Conservation (phyloP, 2,113 vertebrate genomes). For the Pachycephala philippinensis region DNA sequence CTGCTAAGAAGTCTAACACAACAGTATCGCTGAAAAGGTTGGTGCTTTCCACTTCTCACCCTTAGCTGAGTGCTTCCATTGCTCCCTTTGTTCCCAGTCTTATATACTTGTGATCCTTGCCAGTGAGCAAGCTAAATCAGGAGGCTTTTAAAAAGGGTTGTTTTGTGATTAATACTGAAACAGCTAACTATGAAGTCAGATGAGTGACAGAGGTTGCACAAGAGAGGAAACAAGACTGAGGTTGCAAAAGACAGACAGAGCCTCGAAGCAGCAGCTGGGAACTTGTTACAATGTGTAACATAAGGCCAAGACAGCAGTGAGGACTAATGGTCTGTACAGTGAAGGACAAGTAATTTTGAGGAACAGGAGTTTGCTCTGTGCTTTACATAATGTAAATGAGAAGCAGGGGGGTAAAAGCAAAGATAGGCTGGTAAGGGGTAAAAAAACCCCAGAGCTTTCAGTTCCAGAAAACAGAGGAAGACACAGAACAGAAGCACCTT, state of each 20-base stretch:
- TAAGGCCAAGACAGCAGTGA: neutral
- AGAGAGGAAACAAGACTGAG: neutral
- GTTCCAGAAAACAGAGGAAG: neutral
- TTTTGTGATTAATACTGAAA: neutral
- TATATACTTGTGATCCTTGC: accelerated
- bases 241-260: neutral
- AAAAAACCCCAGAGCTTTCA: neutral
- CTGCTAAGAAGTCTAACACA: neutral
- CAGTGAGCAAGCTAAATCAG: neutral
- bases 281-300: neutral
- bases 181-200: neutral
- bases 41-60: neutral
- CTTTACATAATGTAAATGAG: neutral
- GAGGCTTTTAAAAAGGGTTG: neutral
- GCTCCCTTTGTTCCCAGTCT: neutral
- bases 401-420: neutral
- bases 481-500: neutral
- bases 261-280: neutral
- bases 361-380: neutral
- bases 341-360: neutral
- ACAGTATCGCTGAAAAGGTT: neutral
- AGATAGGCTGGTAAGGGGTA: neutral
- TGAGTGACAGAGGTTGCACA: neutral
- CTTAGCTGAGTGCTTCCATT: neutral
- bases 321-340: neutral